Percentiles rank a stretch among this genome's conserved stretches.
Conservation (phyloP, 1,140 invertebrate genomes). For the Spodoptera frugiperda region DNA sequence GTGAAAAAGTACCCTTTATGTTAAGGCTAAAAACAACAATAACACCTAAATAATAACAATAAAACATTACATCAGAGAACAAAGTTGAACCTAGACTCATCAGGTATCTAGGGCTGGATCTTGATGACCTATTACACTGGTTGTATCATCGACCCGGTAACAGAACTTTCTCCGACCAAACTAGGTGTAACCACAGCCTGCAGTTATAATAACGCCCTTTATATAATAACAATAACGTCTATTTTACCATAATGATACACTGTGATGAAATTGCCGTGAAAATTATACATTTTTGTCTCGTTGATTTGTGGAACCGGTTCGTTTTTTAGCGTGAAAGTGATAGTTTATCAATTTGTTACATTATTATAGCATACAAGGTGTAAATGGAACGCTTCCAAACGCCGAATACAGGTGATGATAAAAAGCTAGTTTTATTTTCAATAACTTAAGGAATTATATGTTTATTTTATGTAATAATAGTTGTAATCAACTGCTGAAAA, state of each 20-base stretch:
- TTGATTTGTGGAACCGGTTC: constrained; percentile 13
- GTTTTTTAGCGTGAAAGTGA: neutral
- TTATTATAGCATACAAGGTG: too few relatives aligned
- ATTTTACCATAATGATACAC: constrained; percentile 6
- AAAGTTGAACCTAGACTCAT: neutral
- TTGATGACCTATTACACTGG: constrained; percentile 70
- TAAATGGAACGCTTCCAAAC: too few relatives aligned
- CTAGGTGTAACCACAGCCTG: constrained; percentile 48
- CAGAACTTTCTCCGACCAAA: constrained; percentile 68
- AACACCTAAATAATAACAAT: neutral
- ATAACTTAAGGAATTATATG: too few relatives aligned
- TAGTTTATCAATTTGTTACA: neutral
- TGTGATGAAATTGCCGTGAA: constrained; percentile 15
- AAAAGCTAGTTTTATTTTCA: too few relatives aligned
- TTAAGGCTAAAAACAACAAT: too few relatives aligned
- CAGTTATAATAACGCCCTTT: neutral
- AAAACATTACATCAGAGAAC: constrained; percentile 5
- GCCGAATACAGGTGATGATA: too few relatives aligned
- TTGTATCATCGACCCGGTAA: constrained; percentile 67
- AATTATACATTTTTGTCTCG: neutral
- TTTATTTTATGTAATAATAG: too few relatives aligned
- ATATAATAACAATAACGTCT: constrained; percentile 6
- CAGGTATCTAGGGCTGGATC: constrained; percentile 39
- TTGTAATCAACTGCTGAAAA: too few relatives aligned
- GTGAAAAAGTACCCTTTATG: too few relatives aligned